Percentiles rank a stretch among this genome's conserved stretches.
These are phyloP conservation scores for Heliornis fulica DNA, from an alignment of 2,113 vertebrate species.

Conservation along the genomic window DNA sequence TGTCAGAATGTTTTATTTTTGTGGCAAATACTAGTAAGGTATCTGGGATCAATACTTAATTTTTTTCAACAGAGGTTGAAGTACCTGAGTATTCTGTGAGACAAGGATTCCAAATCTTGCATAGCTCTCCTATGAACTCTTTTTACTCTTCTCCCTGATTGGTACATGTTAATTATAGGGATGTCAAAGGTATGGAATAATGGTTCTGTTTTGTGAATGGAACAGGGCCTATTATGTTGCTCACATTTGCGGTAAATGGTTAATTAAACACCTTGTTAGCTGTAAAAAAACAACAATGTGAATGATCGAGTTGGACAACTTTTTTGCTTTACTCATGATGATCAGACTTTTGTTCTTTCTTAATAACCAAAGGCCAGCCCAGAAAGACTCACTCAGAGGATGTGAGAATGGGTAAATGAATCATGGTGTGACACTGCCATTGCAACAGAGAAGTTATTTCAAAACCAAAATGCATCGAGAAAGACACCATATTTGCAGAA, in stretches of 20 bases:
- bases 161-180: not conserved
- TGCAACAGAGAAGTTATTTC: slow-evolving; percentile 16
- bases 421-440: not conserved
- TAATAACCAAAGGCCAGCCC: not conserved
- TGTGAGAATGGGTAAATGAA: not conserved
- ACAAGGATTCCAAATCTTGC: not conserved
- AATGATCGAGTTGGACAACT: slow-evolving; percentile 4
- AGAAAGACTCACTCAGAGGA: not conserved
- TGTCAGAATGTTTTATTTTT: not conserved
- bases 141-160: not conserved
- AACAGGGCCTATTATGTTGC: not conserved
- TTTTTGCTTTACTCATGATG: slow-evolving; percentile 22
- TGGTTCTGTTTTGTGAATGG: not conserved
- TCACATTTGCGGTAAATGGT: not conserved
- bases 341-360: not conserved
- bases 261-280: slow-evolving; percentile 18
- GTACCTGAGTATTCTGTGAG: not conserved
- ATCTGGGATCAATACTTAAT: not conserved
- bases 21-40: not conserved
- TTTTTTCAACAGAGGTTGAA: not conserved
- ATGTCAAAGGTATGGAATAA: not conserved
- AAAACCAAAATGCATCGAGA: not conserved
- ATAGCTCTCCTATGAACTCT: not conserved
- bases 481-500: not conserved
- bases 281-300: not conserved